Percentiles rank a stretch among this genome's conserved stretches.
phyloP scores from a whole-genome alignment of 2,888 invertebrate species.

The Ophion ventricosus region DNA sequence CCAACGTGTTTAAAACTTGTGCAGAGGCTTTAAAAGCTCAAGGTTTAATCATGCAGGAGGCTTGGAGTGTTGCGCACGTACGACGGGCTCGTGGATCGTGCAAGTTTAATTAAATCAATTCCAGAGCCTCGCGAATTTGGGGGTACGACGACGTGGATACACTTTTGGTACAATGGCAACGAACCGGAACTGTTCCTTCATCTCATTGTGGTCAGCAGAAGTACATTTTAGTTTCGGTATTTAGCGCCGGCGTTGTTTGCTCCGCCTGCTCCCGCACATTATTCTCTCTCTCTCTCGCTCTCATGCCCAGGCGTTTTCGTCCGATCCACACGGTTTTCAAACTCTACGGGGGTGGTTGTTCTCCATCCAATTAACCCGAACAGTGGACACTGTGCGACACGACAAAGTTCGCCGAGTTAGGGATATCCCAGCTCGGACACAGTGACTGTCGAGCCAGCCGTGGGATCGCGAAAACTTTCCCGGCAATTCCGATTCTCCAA shows the following conservation, averaged over 20 bases:
- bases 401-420: slow-evolving; percentile 51
- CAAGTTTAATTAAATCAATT: slow-evolving; percentile 72
- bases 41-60: slow-evolving; percentile 59
- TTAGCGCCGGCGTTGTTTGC: slow-evolving; percentile 68
- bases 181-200: slow-evolving; percentile 62
- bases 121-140: slow-evolving; percentile 47
- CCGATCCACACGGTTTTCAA: slow-evolving; percentile 1
- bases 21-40: slow-evolving; percentile 58
- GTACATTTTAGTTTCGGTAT: slow-evolving; percentile 71
- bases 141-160: slow-evolving; percentile 11
- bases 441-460: slow-evolving; percentile 21
- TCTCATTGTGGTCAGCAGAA: slow-evolving; percentile 63
- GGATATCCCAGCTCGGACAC: slow-evolving; percentile 31
- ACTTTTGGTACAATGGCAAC: slow-evolving; percentile 37
- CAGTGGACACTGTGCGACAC: slow-evolving; percentile 46
- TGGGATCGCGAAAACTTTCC: slow-evolving; percentile 60
- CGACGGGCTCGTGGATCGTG: slow-evolving; percentile 43
- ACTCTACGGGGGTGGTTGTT: slow-evolving; percentile 42
- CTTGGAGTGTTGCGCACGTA: slow-evolving; percentile 37
- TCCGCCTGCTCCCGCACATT: slow-evolving; percentile 49
- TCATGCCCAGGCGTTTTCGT: not conserved
- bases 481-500: not conserved
- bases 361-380: slow-evolving; percentile 66
- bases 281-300: slow-evolving; percentile 2
- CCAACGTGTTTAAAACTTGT: slow-evolving; percentile 44